A percentile compares a stretch with the other conserved stretches of the same genome.
Evolutionary conservation across 2,888 invertebrate genomes (phyloP).

Genomic region (Portevinia maculata): DNA sequence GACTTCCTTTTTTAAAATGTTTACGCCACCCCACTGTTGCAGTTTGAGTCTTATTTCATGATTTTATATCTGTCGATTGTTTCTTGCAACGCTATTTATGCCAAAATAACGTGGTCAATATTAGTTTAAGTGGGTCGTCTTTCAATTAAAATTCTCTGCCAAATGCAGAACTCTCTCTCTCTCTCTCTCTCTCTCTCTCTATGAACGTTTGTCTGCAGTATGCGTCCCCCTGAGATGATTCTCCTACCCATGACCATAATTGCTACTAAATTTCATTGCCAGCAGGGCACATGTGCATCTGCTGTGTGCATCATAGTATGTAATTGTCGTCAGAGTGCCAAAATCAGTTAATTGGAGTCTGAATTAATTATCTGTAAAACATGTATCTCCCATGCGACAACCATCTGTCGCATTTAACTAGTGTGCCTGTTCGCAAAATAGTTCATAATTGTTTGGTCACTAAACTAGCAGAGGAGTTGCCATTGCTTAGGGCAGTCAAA

Average conservation of each 20-base stretch:
- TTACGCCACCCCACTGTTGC: too few relatives aligned
- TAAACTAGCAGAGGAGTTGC: constrained; percentile 18
- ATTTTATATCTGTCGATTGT: too few relatives aligned
- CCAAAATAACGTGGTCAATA: too few relatives aligned
- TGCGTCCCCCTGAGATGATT: neutral
- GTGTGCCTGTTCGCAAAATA: constrained; percentile 64
- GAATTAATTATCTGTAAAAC: constrained; percentile 74
- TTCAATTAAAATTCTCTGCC: too few relatives aligned
- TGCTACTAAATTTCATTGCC: constrained; percentile 46
- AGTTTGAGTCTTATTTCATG: too few relatives aligned
- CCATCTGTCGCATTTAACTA: constrained; percentile 67
- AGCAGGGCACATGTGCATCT: constrained; percentile 21
- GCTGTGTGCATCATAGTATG: constrained; percentile 28
- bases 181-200: too few relatives aligned
- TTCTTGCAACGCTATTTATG: too few relatives aligned
- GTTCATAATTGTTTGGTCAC: constrained; percentile 58
- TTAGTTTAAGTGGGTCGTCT: too few relatives aligned
- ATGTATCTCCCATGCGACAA: constrained; percentile 70
- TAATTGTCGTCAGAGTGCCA: constrained; percentile 69
- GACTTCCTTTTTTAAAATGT: too few relatives aligned
- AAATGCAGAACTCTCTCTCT: too few relatives aligned
- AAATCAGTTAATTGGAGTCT: constrained; percentile 73
- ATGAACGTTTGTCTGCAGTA: too few relatives aligned
- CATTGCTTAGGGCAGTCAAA: constrained; percentile 20
- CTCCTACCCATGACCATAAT: constrained; percentile 4